These are phyloP conservation scores for Sthenelais limicola DNA, from an alignment of 2,888 invertebrate species.

Conservation along the genomic window DNA sequence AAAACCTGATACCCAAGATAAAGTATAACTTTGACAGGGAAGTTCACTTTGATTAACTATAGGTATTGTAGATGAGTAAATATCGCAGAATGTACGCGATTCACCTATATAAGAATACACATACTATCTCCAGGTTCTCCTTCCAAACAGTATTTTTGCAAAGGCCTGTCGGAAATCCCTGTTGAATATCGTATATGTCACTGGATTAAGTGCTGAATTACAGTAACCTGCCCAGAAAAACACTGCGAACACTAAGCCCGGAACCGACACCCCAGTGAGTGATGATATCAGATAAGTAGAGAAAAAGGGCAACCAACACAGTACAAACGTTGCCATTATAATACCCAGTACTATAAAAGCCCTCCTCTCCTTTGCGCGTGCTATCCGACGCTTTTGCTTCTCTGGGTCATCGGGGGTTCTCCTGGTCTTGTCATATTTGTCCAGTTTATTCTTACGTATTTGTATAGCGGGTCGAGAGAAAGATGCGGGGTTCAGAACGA, in stretches of 20 bases:
- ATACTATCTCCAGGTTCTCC: constrained; percentile 35
- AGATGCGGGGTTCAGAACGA: constrained; percentile 31
- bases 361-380: constrained; percentile 94
- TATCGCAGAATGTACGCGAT: too few species aligned
- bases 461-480: constrained; percentile 22
- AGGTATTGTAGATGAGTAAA: too few species aligned
- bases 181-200: constrained; percentile 96
- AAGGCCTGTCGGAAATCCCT: constrained; percentile 97
- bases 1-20: too few species aligned
- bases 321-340: constrained; percentile 98
- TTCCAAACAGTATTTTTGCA: constrained; percentile 85
- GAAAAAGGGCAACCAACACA: constrained; percentile 99
- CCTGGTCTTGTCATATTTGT: constrained; percentile 38
- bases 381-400: constrained; percentile 91
- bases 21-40: too few species aligned
- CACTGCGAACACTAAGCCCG: constrained; percentile 80
- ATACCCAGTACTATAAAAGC: constrained; percentile 96
- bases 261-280: constrained; percentile 66
- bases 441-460: constrained; percentile 31
- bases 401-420: constrained; percentile 82
- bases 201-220: constrained; percentile 95
- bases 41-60: too few species aligned
- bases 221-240: constrained; percentile 98
- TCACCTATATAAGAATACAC: too few species aligned
- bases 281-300: constrained; percentile 74